phyloP scores from a whole-genome alignment of 2,797 vertebrate species.

The Clarias platycephalus region DNA sequence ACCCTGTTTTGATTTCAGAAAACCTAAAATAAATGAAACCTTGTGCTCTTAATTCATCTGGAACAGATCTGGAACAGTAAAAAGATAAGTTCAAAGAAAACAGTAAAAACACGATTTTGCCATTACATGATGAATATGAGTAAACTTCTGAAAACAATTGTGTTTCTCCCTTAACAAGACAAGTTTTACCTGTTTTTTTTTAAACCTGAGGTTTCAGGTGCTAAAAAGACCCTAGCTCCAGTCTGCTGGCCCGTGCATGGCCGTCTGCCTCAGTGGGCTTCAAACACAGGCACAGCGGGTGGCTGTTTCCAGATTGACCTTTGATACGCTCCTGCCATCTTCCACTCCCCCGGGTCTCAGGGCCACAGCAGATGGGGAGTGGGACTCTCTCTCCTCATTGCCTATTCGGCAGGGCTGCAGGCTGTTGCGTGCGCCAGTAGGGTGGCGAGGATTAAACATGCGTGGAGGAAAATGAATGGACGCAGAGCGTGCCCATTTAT shows the following conservation, averaged over 20 bases:
- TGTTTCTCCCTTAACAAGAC: background rate
- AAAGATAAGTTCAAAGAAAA: no score
- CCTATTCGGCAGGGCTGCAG: constrained; percentile 74
- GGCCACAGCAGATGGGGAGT: constrained; percentile 81
- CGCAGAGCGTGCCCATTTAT: constrained; percentile 81
- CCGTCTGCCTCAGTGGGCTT: constrained; percentile 41
- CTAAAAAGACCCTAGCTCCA: background rate
- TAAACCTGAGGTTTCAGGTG: background rate
- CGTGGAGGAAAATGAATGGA: constrained; percentile 76
- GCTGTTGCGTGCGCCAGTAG: constrained; percentile 79
- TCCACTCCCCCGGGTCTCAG: constrained; percentile 62
- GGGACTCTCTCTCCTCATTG: constrained; percentile 64
- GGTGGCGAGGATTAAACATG: constrained; percentile 83
- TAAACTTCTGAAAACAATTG: no score
- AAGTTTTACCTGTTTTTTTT: background rate
- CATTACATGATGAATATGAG: no score
- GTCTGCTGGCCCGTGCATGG: constrained; percentile 37
- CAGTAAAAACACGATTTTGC: no score
- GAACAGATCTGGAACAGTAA: no score
- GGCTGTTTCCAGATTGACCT: constrained; percentile 69
- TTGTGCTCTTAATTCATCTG: no score
- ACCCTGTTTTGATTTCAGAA: no score
- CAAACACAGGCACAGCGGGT: constrained; percentile 44
- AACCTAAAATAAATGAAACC: no score
- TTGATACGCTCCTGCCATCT: constrained; percentile 75